These are phyloP conservation scores for Epistrophe eligans DNA, from an alignment of 2,888 invertebrate species.

Conservation along the genomic window DNA sequence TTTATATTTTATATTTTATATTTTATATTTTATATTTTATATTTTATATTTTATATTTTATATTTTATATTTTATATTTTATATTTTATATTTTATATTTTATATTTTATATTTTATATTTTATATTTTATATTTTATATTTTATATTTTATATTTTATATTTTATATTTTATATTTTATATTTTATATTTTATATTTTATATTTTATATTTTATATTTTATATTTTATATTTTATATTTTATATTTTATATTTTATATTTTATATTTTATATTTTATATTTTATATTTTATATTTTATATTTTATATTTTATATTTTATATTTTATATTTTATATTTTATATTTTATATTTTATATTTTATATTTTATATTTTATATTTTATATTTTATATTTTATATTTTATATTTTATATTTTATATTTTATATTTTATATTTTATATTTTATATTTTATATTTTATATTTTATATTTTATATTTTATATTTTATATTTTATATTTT, in stretches of 20 bases:
- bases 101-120: no score
- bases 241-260: not conserved
- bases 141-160: not conserved
- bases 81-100: no score
- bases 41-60: no score
- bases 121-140: not conserved
- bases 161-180: not conserved
- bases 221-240: not conserved
- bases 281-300: conserved; percentile 5
- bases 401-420: conserved; percentile 5
- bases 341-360: not conserved
- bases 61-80: no score
- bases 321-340: not conserved
- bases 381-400: conserved; percentile 1
- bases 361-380: conserved; percentile 1
- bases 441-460: not conserved
- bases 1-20: no score
- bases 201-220: not conserved
- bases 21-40: no score
- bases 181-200: conserved; percentile 5
- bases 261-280: conserved; percentile 5
- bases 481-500: not conserved
- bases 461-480: not conserved
- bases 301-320: not conserved
- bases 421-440: not conserved